Conservation (phyloP, 2,113 vertebrate genomes). For the Phylloscopus trochiloides region DNA sequence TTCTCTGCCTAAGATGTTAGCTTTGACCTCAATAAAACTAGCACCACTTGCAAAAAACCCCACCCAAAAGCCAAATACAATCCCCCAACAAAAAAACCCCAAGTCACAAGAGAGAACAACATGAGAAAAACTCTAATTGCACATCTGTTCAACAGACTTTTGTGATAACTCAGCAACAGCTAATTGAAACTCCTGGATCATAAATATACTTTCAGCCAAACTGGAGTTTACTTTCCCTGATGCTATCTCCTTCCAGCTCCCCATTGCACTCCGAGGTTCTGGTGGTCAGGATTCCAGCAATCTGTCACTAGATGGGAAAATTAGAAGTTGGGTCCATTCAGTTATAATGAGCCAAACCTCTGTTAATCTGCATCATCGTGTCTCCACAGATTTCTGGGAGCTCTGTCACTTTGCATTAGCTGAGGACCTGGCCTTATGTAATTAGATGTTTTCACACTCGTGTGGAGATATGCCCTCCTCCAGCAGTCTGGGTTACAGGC, state of each 20-base stretch:
- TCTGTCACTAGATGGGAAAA: conserved; percentile 28
- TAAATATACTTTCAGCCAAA: conserved; percentile 10
- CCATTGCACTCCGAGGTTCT: not conserved
- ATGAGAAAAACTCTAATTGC: not conserved
- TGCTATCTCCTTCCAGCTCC: not conserved
- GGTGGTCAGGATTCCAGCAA: conserved; percentile 18
- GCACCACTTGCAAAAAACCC: not conserved
- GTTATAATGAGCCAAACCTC: not conserved
- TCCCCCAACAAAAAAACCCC: not conserved
- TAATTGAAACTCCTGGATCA: conserved; percentile 27
- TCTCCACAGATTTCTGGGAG: not conserved
- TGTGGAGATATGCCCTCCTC: conserved; percentile 19
- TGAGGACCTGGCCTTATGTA: conserved; percentile 14
- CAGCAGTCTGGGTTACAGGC: not conserved
- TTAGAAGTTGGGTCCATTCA: not conserved
- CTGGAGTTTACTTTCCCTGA: conserved; percentile 20
- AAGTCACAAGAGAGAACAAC: not conserved
- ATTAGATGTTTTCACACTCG: conserved; percentile 34
- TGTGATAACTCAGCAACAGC: conserved; percentile 13
- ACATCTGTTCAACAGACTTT: conserved; percentile 29
- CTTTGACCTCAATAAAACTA: not conserved
- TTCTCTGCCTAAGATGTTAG: not conserved
- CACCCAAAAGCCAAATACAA: not conserved
- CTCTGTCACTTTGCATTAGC: conserved; percentile 42
- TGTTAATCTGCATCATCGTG: not conserved